Evolutionary conservation across 2,797 vertebrate species (phyloP), one percentile per base, ranked within the genome.

Genomic region (Allochrocebus solatus): DNA sequence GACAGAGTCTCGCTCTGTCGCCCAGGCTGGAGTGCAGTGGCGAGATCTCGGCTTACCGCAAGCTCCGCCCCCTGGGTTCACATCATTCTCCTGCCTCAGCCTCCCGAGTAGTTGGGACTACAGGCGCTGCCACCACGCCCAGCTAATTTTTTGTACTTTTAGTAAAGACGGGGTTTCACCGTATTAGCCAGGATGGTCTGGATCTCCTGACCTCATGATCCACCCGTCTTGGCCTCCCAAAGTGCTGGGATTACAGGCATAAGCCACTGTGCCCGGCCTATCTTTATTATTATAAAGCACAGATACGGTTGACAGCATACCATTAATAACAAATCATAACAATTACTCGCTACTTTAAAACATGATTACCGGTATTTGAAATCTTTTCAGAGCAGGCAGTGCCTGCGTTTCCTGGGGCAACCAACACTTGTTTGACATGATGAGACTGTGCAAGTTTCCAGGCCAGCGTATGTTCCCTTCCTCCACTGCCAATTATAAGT

Each of bases 391-490:
- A 98, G 96, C 75, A 97, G 12, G 99, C 99, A 0, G 99, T 99
- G 88, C 99, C 99, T 0, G 99, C 99, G 21, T 99, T 99, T 0
- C 99, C 99, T 1, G 99, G 99, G 7, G 99, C 99, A 30, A 99
- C 99, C 93, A 99, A 98, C 16, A 99, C 99, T 21, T 99, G 99
- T 96, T 99, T 99, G 61, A 99, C 92, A 1, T 98, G 99, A 0
- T 98, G 97, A 0, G 99, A 99, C 98, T 99, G 99, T 19, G 99
- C 99, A 98, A 99, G 89, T 96, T 99, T 99, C 99, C 99, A 99
- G 36, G 99, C 99, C 97, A 99, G 97, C 0, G 99, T 98, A 1
- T 99, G 99, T 87, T 99, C 99, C 91, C 99, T 99, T 8, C 99
- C 99, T 0, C 99, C 99, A 0, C 98, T 98, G 90, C 99, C 99